A percentile compares a stretch with the other conserved stretches of the same genome.
Conservation (phyloP, 1,140 invertebrate genomes). For the Batillaria attramentaria region DNA sequence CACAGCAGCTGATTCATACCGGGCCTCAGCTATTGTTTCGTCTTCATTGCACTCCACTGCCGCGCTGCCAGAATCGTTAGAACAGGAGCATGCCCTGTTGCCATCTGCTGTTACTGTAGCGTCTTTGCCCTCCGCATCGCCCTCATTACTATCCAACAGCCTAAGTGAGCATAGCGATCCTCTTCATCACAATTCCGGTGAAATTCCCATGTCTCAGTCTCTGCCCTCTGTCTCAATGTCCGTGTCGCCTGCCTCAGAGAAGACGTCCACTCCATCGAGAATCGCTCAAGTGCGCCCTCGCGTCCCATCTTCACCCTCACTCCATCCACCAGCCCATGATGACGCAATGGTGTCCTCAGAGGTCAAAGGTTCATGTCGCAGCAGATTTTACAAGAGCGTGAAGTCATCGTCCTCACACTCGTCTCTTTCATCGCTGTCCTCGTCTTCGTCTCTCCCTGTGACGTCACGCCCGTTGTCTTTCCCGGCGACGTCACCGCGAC, state of each 20-base stretch:
- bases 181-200: too few relatives aligned
- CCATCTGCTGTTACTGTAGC: background rate
- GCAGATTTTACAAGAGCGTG: conserved; percentile 1
- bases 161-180: too few relatives aligned
- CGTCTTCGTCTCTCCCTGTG: background rate
- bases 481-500: background rate
- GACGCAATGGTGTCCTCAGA: background rate
- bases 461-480: background rate
- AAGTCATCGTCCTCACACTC: background rate
- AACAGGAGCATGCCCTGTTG: too few relatives aligned
- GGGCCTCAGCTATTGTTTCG: background rate
- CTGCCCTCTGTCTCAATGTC: too few relatives aligned
- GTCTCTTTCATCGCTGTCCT: background rate
- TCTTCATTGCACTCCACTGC: background rate
- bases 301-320: background rate
- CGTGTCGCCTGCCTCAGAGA: too few relatives aligned
- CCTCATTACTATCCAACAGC: background rate
- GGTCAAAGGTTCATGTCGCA: background rate
- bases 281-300: too few relatives aligned
- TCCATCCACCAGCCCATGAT: background rate
- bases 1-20: conserved; percentile 3
- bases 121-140: background rate
- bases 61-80: too few relatives aligned
- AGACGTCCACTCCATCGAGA: too few relatives aligned
- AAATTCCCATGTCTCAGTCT: too few relatives aligned